phyloP scores from a whole-genome alignment of 2,113 vertebrate genomes.

The Marmota flaviventris region DNA sequence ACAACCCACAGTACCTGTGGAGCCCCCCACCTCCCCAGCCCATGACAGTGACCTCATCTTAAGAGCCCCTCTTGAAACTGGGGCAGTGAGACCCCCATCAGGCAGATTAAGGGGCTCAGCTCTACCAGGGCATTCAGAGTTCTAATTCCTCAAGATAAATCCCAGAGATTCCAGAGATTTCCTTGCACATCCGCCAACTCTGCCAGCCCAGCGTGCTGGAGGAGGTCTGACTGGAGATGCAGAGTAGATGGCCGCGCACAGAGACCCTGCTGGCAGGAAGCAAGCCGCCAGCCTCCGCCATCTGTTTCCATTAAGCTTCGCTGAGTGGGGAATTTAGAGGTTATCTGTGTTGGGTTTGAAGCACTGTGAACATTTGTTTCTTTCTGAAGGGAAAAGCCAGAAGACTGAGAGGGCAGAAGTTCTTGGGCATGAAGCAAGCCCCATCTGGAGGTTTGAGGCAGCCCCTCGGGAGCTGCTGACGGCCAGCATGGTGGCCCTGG shows the following conservation, averaged over 20 bases:
- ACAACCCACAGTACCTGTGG: rapidly evolving
- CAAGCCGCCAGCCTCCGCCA: background rate
- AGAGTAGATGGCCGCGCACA: background rate
- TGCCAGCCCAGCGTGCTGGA: rapidly evolving
- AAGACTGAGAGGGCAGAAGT: background rate
- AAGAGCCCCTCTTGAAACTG: background rate
- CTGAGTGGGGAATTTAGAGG: background rate
- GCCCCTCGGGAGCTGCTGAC: background rate
- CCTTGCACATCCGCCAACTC: background rate
- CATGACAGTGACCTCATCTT: background rate
- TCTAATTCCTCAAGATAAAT: background rate
- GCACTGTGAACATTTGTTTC: background rate
- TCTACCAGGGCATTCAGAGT: background rate
- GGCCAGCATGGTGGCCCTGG: background rate
- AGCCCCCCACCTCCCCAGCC: rapidly evolving
- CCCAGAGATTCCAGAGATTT: background rate
- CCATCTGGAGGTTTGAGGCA: background rate
- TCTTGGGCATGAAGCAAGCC: background rate
- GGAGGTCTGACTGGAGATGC: background rate
- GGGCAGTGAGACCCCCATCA: background rate
- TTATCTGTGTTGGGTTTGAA: background rate
- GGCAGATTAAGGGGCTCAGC: background rate
- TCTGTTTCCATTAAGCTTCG: background rate
- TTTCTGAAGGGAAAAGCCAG: background rate
- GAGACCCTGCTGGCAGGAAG: background rate